Evolutionary conservation across 2,113 vertebrate genomes (phyloP).

Genomic region (Romanogobio albipinnatus): DNA sequence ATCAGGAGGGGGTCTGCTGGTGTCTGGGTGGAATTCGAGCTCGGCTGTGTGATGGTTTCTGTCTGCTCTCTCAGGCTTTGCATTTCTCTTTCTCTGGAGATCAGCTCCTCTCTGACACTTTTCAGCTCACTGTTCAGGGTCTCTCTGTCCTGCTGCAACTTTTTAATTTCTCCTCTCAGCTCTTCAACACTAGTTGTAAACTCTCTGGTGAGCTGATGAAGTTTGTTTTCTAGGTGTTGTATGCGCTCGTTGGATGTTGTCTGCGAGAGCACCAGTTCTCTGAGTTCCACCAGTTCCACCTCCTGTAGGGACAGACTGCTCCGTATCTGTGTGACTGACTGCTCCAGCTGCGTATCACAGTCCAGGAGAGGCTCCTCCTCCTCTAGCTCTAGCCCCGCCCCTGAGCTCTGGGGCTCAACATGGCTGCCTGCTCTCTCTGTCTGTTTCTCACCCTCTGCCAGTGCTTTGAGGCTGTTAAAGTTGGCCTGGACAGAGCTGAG

Average conservation of each 20-base stretch:
- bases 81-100: not conserved
- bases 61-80: not conserved
- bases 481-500: not conserved
- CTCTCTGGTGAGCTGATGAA: not conserved
- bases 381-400: not conserved
- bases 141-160: not conserved
- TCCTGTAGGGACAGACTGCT: not conserved
- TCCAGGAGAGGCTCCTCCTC: not conserved
- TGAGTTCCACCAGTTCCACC: not conserved
- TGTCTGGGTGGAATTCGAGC: not conserved
- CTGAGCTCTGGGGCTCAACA: not conserved
- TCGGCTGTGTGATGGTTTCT: not conserved
- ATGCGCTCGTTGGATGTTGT: not conserved
- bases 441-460: not conserved
- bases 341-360: not conserved
- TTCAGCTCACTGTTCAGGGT: not conserved
- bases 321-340: not conserved
- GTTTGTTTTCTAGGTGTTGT: not conserved
- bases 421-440: not conserved
- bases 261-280: not conserved
- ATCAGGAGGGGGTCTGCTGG: not conserved
- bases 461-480: not conserved
- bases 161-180: not conserved
- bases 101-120: not conserved
- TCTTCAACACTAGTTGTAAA: not conserved